Evolutionary conservation across 2,888 invertebrate species (phyloP).

Genomic region (Acleris cristana): DNA sequence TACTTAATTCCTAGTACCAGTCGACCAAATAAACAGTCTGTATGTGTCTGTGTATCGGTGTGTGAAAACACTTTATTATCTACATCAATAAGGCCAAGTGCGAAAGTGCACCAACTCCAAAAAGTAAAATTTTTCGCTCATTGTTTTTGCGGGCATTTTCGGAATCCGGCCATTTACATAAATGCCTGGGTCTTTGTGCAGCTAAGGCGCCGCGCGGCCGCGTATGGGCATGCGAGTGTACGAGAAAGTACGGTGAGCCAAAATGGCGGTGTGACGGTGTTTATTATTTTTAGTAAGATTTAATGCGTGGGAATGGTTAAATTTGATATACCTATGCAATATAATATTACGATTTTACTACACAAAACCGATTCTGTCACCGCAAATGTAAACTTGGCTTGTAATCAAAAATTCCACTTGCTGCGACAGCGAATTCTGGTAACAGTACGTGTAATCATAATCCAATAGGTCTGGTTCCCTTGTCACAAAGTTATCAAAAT

Average conservation of each 20-base stretch:
- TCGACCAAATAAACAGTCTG: no score
- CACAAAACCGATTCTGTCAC: no score
- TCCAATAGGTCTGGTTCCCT: no score
- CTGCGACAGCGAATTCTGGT: no score
- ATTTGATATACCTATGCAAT: not conserved
- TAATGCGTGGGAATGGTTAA: constrained; percentile 13
- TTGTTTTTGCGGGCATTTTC: constrained; percentile 71
- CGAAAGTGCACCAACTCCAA: constrained; percentile 67
- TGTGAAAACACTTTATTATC: constrained; percentile 4
- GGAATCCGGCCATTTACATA: constrained; percentile 81
- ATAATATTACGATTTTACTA: no score
- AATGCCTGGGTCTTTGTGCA: constrained; percentile 77
- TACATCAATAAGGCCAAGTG: constrained; percentile 43
- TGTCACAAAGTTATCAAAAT: no score
- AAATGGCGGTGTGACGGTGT: constrained; percentile 26
- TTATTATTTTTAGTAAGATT: constrained; percentile 25
- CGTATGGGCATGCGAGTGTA: constrained; percentile 39
- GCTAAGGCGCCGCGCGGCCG: constrained; percentile 72
- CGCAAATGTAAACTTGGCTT: no score
- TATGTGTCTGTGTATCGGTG: no score
- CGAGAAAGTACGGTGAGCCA: constrained; percentile 31
- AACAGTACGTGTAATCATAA: no score
- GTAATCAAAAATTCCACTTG: no score
- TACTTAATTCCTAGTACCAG: no score
- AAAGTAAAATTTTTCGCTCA: constrained; percentile 73